Evolutionary conservation across 2,888 invertebrate genomes (phyloP).

Genomic region (Cheiracanthium punctorium): DNA sequence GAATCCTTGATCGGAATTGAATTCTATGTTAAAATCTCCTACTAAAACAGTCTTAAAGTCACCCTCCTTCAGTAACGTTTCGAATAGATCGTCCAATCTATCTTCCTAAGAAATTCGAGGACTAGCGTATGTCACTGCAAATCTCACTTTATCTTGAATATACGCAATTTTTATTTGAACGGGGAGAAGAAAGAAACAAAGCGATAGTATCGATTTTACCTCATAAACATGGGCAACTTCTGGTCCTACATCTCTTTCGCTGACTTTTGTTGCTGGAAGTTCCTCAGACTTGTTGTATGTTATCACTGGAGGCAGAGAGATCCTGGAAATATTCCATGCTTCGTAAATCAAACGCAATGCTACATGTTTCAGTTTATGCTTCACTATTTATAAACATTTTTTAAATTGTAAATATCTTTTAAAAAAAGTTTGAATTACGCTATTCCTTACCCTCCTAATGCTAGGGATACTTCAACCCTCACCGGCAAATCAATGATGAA

Average conservation of each 20-base stretch:
- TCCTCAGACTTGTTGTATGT: constrained; percentile 86
- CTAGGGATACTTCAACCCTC: constrained; percentile 86
- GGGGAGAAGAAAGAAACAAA: too few relatives aligned
- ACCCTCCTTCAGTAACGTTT: too few relatives aligned
- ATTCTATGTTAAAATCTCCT: too few relatives aligned
- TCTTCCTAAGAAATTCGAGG: too few relatives aligned
- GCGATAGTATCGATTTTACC: too few relatives aligned
- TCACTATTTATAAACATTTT: neutral
- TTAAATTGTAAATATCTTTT: neutral
- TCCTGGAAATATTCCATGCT: constrained; percentile 12
- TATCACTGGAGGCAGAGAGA: constrained; percentile 81
- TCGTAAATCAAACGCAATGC: neutral
- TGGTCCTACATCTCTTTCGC: constrained; percentile 84
- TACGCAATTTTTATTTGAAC: too few relatives aligned
- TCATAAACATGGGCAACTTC: constrained; percentile 92
- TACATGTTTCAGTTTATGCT: neutral
- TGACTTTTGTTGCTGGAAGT: constrained; percentile 64
- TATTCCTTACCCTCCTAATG: constrained; percentile 80
- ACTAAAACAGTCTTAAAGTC: too few relatives aligned
- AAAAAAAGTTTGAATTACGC: too few relatives aligned
- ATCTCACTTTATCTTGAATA: too few relatives aligned
- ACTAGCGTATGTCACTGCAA: too few relatives aligned
- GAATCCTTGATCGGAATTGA: too few relatives aligned
- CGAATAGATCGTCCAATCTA: too few relatives aligned
- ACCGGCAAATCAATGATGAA: constrained; percentile 83